Conservation (phyloP, 2,113 vertebrate genomes). For the Rhabdornis inornatus region DNA sequence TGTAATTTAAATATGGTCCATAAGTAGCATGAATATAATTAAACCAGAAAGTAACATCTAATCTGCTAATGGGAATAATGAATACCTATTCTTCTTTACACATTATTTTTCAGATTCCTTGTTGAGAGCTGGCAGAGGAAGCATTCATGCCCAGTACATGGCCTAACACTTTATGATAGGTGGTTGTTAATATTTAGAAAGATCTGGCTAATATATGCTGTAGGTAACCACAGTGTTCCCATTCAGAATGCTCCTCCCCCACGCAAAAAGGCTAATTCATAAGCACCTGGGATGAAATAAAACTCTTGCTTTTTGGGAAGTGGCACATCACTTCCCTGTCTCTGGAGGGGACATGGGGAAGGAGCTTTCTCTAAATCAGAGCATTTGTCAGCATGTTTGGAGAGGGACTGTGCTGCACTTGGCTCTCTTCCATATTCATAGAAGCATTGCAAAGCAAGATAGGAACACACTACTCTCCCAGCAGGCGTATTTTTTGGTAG, state of each 20-base stretch:
- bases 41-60: not conserved
- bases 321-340: not conserved
- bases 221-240: not conserved
- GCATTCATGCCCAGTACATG: not conserved
- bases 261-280: not conserved
- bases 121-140: not conserved
- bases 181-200: not conserved
- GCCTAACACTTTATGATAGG: not conserved
- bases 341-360: not conserved
- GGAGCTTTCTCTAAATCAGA: not conserved
- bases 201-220: not conserved
- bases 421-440: not conserved
- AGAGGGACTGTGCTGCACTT: not conserved
- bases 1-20: not conserved
- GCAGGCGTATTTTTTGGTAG: not conserved
- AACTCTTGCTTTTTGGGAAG: not conserved
- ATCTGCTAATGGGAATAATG: not conserved
- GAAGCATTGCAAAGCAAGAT: not conserved
- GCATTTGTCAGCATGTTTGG: not conserved
- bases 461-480: not conserved
- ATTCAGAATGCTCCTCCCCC: not conserved
- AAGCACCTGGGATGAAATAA: not conserved
- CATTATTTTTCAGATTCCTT: not conserved
- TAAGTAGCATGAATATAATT: not conserved
- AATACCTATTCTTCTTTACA: not conserved